Evolutionary conservation across 2,113 vertebrate species (phyloP), one percentile per base, ranked within the genome.

Genomic region (Pungitius pungitius): DNA sequence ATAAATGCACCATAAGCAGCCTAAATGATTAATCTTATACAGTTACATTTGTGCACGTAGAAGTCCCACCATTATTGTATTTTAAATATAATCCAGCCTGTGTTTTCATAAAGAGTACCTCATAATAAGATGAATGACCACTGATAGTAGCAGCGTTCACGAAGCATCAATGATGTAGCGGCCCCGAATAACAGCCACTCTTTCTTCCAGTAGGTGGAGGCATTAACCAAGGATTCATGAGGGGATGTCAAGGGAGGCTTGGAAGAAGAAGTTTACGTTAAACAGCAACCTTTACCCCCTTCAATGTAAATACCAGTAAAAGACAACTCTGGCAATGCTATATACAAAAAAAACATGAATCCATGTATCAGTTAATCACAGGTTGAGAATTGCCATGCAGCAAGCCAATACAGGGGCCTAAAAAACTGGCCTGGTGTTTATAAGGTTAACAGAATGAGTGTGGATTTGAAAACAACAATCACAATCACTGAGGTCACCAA

Each of bases 181-280:
- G 15, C 2, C 20, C 30, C 45, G 6, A 26, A 17, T 45, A 35
- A 17, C 9, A 59, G 6, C 59, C 81, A 84, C 27, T 88, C 4
- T 26, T 72, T 77, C 7, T 4, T 69, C 88, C 90, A 90, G 55
- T 67, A 90, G 90, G 24, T 81, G 89, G 90, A 11, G 56, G 45
- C 69, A 84, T 87, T 75, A 37, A 59, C 76, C 57, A 74, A 86
- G 56, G 35, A 42, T 87, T 88, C 6, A 58, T 14, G 8, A 18
- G 22, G 20, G 14, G 22, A 18, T 6, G 24, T 39, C 24, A 10
- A 39, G 12, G 9, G 51, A 75, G 6, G 11, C 39, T 47, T 56
- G 15, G 56, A 20, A n/a, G 68, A 52, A 47, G 20, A 75, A 63
- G 27, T 58, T 30, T 10, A 30, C 15, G 2, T 52, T 4, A 8